Base-by-base conservation (phyloP, 2,113 vertebrate genomes). In the Lagopus leucura region DNA sequence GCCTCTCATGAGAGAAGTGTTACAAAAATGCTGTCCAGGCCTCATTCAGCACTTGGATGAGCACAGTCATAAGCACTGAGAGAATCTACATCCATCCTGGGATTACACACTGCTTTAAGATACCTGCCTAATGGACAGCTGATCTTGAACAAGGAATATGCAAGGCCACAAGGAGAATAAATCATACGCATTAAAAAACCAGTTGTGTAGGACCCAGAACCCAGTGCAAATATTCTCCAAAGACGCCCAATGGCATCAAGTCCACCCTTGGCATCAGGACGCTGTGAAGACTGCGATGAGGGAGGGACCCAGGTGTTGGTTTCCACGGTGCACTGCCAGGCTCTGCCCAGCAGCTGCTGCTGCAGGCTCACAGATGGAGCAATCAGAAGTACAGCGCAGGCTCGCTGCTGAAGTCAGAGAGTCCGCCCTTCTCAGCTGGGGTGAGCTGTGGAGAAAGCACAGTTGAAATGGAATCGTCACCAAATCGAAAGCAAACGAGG, bases 371-470 rank as follows among this genome's bases (percentile, higher is more conserved):
- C 4, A 3, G 52, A 64, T 50, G 86, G 18, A 84, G 61, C 10
- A 5, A 63, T 99, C 98, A 99, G 97, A 99, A 99, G 86, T 99
- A 99, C 32, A 99, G 99, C 11, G 99, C 99, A 1, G 99, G 99
- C 91, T 99, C 99, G 7, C 99, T 99, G 97, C 98, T 98, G 98
- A 99, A 99, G 97, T 99, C 99, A 0, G 99, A 98, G 70, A 99
- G 98, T 8, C 98, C 98, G 4, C 98, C 97, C 97, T 98, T 98
- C 92, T 99, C 98, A 2, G 98, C 99, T 2, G 99, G 99, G 2
- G 99, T 99, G 92, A 99, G 98, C 99, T 99, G 96, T 3, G 65
- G 94, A 81, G 90, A 64, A 67, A 96, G 89, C 87, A 74, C 54
- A 95, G 73, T 48, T 38, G 34, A 60, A 52, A 48, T 0, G 3